Evolutionary conservation across 2,113 vertebrate genomes (phyloP), one percentile per base, ranked within the genome.

Genomic region (Lutjanus erythropterus): DNA sequence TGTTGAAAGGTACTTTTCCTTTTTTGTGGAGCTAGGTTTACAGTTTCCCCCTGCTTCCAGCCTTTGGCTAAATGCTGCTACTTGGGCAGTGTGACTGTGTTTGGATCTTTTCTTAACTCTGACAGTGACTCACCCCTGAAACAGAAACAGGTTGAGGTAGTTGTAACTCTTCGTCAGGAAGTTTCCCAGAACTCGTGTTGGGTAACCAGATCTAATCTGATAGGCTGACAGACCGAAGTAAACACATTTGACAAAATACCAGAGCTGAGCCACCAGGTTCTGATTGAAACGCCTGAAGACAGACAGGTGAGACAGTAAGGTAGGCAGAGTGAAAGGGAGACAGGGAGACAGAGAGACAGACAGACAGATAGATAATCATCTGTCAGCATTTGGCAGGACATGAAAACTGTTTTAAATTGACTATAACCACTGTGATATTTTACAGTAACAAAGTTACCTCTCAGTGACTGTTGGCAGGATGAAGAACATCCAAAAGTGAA

Each of bases 401-500:
- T n/a, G n/a, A n/a, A n/a, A n/a, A n/a, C n/a, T n/a, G n/a, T n/a
- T n/a, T n/a, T n/a, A n/a, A n/a, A n/a, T n/a, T n/a, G n/a, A n/a
- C n/a, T n/a, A n/a, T n/a, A n/a, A n/a, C n/a, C n/a, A n/a, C n/a
- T n/a, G n/a, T n/a, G n/a, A n/a, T n/a, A n/a, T n/a, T n/a, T n/a
- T n/a, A n/a, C n/a, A n/a, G n/a, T n/a, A n/a, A n/a, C n/a, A n/a
- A n/a, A 23, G 19, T 75, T 83, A 88, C 88, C 88, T 90, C 66
- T 90, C 88, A 0, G 88, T 90, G n/a, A 90, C 86, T 0, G 88
- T 87, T 0, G 88, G 88, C 39, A 90, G 52, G 41, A 90, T 90
- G 74, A 90, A 90, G 70, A 90, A 90, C 88, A 90, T 78, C 88
- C 88, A 90, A 77, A 90, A 90, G 67, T 90, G 88, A 78, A 90